These are phyloP conservation scores for Acromyrmex charruanus DNA, from an alignment of 1,140 invertebrate genomes.

Conservation along the genomic window DNA sequence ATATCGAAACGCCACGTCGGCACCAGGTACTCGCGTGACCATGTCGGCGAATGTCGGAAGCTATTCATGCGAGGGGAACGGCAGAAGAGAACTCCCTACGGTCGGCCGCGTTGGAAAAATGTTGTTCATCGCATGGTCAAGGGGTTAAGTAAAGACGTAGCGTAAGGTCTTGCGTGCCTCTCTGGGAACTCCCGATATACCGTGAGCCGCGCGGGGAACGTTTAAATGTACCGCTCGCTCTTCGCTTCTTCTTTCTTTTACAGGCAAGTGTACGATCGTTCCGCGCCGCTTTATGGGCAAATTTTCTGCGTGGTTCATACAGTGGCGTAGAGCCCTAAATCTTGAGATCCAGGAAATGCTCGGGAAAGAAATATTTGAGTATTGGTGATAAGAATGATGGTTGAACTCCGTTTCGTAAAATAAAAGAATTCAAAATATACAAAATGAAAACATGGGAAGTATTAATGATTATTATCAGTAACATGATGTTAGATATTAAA, in stretches of 20 bases:
- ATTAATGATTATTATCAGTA: no score
- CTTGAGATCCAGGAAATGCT: background rate
- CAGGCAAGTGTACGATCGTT: slow-evolving; percentile 49
- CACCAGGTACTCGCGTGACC: slow-evolving; percentile 33
- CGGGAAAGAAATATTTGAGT: background rate
- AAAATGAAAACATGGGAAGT: background rate
- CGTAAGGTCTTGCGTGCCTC: slow-evolving; percentile 52
- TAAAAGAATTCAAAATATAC: background rate
- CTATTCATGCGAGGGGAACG: slow-evolving; percentile 13
- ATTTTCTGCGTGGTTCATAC: slow-evolving; percentile 61
- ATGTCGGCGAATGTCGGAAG: slow-evolving; percentile 43
- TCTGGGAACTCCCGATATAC: slow-evolving; percentile 63
- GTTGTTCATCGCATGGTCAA: slow-evolving; percentile 69
- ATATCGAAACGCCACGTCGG: slow-evolving; percentile 52
- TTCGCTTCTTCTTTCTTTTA: slow-evolving; percentile 63
- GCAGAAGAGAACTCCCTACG: slow-evolving; percentile 44
- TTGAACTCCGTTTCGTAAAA: background rate
- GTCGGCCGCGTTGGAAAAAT: slow-evolving; percentile 66
- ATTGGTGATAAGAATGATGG: background rate
- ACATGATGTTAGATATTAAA: no score
- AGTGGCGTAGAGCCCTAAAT: slow-evolving; percentile 36
- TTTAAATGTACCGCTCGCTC: slow-evolving; percentile 66
- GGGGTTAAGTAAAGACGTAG: slow-evolving; percentile 72
- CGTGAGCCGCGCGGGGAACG: slow-evolving; percentile 28
- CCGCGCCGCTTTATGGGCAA: slow-evolving; percentile 56